Conservation (phyloP, 2,113 vertebrate species). For the Desmodus rotundus region DNA sequence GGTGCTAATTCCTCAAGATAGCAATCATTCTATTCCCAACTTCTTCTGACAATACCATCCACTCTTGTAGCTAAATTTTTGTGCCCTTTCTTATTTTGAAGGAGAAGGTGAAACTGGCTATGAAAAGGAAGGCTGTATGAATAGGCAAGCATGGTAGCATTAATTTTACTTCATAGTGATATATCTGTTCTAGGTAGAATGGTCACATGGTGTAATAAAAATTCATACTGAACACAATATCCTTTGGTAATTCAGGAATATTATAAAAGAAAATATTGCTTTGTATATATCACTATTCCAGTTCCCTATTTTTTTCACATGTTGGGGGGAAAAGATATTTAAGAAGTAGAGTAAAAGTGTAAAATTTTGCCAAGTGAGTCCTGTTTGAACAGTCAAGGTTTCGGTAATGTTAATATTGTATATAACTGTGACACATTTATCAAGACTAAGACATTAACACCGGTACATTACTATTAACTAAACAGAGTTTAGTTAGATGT, state of each 20-base stretch:
- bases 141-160: background rate
- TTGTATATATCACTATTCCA: background rate
- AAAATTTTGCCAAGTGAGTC: background rate
- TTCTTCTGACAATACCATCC: background rate
- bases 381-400: background rate
- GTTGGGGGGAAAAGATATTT: background rate
- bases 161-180: conserved; percentile 52
- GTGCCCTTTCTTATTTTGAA: conserved; percentile 18
- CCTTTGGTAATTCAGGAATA: background rate
- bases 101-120: background rate
- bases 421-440: background rate
- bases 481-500: background rate
- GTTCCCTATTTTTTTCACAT: background rate
- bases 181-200: background rate
- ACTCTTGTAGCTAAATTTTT: background rate
- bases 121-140: background rate
- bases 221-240: background rate
- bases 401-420: background rate
- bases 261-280: background rate
- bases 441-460: background rate
- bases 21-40: background rate
- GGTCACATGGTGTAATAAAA: background rate
- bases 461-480: background rate
- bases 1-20: background rate
- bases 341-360: background rate